A percentile compares a stretch with the other conserved stretches of the same genome.
Conservation (phyloP, 2,113 vertebrate genomes). For the Nematolebias whitei region DNA sequence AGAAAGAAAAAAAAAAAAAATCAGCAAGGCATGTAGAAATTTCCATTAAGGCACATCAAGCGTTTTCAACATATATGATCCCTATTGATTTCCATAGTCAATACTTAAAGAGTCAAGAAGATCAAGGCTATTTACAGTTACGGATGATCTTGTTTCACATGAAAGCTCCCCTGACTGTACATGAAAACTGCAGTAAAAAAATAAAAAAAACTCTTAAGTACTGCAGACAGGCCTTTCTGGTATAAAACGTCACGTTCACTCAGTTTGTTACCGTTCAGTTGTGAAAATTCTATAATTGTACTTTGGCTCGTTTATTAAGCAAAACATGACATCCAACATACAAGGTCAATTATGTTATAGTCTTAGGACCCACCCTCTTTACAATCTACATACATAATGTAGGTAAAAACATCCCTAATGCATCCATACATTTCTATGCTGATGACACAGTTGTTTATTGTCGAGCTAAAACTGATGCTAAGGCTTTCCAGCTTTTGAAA, state of each 20-base stretch:
- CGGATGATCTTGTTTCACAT: not conserved
- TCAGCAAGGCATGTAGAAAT: constrained; percentile 5
- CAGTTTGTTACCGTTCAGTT: not conserved
- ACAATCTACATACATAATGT: too few species aligned
- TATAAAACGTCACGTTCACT: not conserved
- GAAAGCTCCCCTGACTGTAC: not conserved
- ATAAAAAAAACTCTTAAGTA: not conserved
- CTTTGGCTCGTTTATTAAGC: not conserved
- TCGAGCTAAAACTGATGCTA: too few species aligned
- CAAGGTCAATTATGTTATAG: too few species aligned
- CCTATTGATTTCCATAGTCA: constrained; percentile 34
- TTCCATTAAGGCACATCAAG: not conserved
- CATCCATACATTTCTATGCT: too few species aligned
- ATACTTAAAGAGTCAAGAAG: constrained; percentile 11
- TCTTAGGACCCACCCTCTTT: too few species aligned
- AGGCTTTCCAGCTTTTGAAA: too few species aligned
- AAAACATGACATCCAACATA: too few species aligned
- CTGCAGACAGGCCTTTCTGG: not conserved
- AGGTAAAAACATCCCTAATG: too few species aligned
- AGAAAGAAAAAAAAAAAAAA: constrained; percentile 19
- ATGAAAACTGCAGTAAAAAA: not conserved
- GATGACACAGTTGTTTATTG: too few species aligned
- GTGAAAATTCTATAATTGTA: not conserved
- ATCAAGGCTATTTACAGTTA: not conserved
- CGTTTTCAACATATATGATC: constrained; percentile 9